Base-by-base conservation (phyloP, 2,888 invertebrate species). In the Anoncus sp. region DNA sequence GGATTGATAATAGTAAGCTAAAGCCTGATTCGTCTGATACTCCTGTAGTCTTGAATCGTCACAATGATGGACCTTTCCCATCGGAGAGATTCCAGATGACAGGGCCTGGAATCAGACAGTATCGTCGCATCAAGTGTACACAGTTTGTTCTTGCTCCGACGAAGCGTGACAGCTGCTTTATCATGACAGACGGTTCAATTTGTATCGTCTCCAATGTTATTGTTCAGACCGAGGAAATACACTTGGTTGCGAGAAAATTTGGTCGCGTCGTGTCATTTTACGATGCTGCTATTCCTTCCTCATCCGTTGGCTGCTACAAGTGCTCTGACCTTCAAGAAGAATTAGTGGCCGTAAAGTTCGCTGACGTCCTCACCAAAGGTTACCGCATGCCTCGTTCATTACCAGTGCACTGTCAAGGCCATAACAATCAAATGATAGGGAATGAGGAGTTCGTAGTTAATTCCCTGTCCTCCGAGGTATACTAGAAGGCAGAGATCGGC, bases 381-480 rank as follows among this genome's bases (percentile, higher is more conserved):
- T 66, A 66, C 16, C 22, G 38, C 14, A 53, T 66, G 66, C 66
- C 51, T 14, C 53, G 14, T 35, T 66, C 51, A 51, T 43, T 16
- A 10, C 38, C 66, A 18, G 27, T 43, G 7, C 45, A 45, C 14
- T 14, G 31, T 5, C 4, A 31, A 31, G 31, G 7, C 4, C 31
- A 31, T 5, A 7, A 31, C 31, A 31, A 31, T n/a, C 35, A 59
- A 20, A 16, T 10, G 20, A 18, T 18, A 20, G 40, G 20, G 14
- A 38, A 59, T 38, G 57, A 20, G 20, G 57, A 40, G 38, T 59
- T 59, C 14, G 18, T 59, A 4, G 40, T 59, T 20, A 20, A 20
- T 35, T 16, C 57, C 12, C 35, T 59, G 57, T 35, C 40, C 20
- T 59, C 16, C 5, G 38, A 18, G 31, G 31, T 31, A 31, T 31